Percentiles rank a stretch among this genome's conserved stretches.
Conservation (phyloP, 2,113 vertebrate species). For the Mustela lutreola region DNA sequence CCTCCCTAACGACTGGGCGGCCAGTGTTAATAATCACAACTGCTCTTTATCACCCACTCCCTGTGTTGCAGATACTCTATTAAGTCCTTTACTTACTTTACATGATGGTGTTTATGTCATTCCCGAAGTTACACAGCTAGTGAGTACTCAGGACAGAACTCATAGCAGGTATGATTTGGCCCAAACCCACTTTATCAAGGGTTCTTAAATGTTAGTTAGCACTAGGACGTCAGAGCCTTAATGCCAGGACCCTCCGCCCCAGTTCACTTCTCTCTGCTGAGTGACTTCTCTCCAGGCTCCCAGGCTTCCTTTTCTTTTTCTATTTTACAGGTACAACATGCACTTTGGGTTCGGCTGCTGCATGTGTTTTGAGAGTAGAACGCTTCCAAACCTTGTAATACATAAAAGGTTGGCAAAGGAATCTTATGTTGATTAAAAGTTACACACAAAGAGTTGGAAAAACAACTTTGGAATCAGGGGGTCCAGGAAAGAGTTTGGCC, state of each 20-base stretch:
- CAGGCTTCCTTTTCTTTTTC: not conserved
- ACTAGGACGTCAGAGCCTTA: not conserved
- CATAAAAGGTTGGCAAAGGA: not conserved
- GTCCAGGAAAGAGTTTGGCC: not conserved
- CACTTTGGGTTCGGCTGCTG: not conserved
- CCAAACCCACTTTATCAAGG: not conserved
- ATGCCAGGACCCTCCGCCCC: no score
- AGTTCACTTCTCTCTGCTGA: not conserved
- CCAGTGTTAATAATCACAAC: not conserved
- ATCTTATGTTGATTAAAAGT: slow-evolving; percentile 7
- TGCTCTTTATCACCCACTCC: not conserved
- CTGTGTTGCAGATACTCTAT: not conserved
- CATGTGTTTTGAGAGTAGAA: slow-evolving; percentile 29
- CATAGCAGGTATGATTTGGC: not conserved
- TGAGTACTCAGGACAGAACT: not conserved
- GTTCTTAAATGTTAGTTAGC: not conserved
- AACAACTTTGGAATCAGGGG: not conserved
- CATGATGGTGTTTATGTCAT: not conserved
- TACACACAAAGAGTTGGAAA: not conserved
- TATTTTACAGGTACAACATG: not conserved
- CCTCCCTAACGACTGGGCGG: not conserved
- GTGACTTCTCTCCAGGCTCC: not conserved
- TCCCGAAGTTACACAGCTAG: not conserved
- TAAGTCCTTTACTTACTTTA: not conserved
- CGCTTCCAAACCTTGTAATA: slow-evolving; percentile 31